Base-by-base conservation (phyloP, 1,140 invertebrate species). In the Trypoxylus dichotomus region DNA sequence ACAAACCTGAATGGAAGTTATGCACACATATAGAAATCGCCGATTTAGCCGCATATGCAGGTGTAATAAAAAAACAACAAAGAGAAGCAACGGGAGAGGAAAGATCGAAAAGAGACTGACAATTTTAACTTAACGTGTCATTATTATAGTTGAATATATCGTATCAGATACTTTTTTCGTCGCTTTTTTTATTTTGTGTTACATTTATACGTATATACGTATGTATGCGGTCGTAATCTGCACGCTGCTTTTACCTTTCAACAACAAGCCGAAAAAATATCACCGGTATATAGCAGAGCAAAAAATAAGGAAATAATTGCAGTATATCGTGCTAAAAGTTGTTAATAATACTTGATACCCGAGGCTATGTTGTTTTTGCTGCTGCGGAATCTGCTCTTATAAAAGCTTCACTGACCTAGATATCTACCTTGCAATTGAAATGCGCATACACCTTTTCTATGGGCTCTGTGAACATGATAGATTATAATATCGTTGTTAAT, bases 221-320 rank as follows among this genome's bases (percentile, higher is more conserved):
- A 32, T 71, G 24, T 71, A 71, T 25, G 63, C 19, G 24, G 29
- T 68, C 60, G 60, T 24, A 68, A 68, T 68, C 60, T 68, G 24
- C 19, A 13, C 60, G 8, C 60, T 10, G 24, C 60, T 68, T 68
- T 68, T 68, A 24, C 60, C 60, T 68, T 68, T 68, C 60, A 68
- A 68, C 27, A 68, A 68, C 60, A 68, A 68, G 60, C 19, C 21
- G 60, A 74, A 74, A 37, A 74, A 74, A 42, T 41, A 37, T 43
- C 29, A 43, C 27, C 19, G 72, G 72, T 29, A 74, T 74, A 41
- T 24, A 5, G 1, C 1, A 37, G 13, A 74, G 37, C 21, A 68
- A 74, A 74, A 74, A 74, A 42, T 24, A 74, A 74, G 41, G 72
- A 74, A 74, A 74, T 74, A 74, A 74, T 74, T 74, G 72, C 72